phyloP scores from a whole-genome alignment of 2,113 vertebrate species.

The Melanotaenia duboulayi region DNA sequence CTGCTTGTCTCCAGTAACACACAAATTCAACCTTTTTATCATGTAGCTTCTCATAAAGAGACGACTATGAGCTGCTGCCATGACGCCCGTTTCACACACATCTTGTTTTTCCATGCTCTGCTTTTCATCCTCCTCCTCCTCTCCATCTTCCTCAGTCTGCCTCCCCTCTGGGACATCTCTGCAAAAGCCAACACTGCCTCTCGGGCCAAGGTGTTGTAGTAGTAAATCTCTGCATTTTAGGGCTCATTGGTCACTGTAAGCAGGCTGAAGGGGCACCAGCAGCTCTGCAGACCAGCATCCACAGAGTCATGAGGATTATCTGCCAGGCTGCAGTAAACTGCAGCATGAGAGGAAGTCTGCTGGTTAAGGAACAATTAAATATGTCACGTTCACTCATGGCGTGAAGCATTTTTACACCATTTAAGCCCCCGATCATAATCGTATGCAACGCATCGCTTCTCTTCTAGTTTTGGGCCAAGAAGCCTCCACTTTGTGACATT shows the following conservation, averaged over 20 bases:
- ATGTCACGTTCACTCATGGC: too few relatives aligned
- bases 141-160: slow-evolving; percentile 23
- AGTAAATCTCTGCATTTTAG: slow-evolving; percentile 64
- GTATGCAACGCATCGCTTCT: too few relatives aligned
- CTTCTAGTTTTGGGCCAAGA: too few relatives aligned
- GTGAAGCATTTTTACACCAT: too few relatives aligned
- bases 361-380: too few relatives aligned
- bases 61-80: neutral
- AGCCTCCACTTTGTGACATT: too few relatives aligned
- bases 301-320: too few relatives aligned
- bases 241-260: slow-evolving; percentile 34
- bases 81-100: slow-evolving; percentile 36
- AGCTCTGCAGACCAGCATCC: slow-evolving; percentile 22
- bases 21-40: slow-evolving; percentile 10
- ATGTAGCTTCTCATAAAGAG: too few relatives aligned
- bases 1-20: slow-evolving; percentile 15
- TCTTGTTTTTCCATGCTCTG: slow-evolving; percentile 17
- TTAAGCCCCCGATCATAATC: too few relatives aligned
- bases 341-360: too few relatives aligned
- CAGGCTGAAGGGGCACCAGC: slow-evolving; percentile 4
- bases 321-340: too few relatives aligned
- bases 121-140: slow-evolving; percentile 14
- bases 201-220: slow-evolving; percentile 47
- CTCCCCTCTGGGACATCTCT: slow-evolving; percentile 29
- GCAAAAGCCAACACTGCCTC: slow-evolving; percentile 27